Base-by-base conservation (phyloP, 2,113 vertebrate species). In the Pangasianodon gigas region DNA sequence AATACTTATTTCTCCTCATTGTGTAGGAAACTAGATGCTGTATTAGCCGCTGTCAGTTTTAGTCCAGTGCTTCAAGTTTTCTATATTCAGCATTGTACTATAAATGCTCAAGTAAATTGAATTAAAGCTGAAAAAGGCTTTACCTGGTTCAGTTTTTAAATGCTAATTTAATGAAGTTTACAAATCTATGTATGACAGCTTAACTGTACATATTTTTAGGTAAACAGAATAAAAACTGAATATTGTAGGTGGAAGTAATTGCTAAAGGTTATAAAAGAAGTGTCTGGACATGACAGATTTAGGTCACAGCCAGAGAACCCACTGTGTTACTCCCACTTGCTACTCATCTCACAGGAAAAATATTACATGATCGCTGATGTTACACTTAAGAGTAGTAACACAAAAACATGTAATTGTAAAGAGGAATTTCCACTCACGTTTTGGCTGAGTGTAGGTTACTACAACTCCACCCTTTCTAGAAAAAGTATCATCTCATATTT, bases 211-310 rank as follows among this genome's bases (percentile, higher is more conserved):
- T 54, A 18, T 32, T 46, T 19, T n/a, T 81, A n/a, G 14, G 1
- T 11, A 9, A 79, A 48, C 11, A 48, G 26, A n/a, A 81, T 81
- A 52, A 32, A 21, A 58, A 83, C 16, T 58, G 7, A 37, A 37
- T 37, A 60, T 37, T 84, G 18, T 58, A 41, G 37, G 24, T 26
- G n/a, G 2, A 44, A 46, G 37, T 44, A 62, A 84, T 62, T 29
- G 13, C 56, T 16, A 56, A 58, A 83, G 54, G 54, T 60, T 84
- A 84, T 84, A 60, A 60, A 32, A 84, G 32, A 84, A 44, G n/a
- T 62, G 48, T 84, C 37, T 44, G 56, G 37, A 84, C 16, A 44
- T 62, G 82, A 62, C 82, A 84, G 82, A 84, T 84, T 84, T 46
- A 46, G 82, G 82, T 84, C 82, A 84, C 37, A 62, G 24, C 6